Conservation (phyloP, 2,113 vertebrate species). For the Mirza zaza region DNA sequence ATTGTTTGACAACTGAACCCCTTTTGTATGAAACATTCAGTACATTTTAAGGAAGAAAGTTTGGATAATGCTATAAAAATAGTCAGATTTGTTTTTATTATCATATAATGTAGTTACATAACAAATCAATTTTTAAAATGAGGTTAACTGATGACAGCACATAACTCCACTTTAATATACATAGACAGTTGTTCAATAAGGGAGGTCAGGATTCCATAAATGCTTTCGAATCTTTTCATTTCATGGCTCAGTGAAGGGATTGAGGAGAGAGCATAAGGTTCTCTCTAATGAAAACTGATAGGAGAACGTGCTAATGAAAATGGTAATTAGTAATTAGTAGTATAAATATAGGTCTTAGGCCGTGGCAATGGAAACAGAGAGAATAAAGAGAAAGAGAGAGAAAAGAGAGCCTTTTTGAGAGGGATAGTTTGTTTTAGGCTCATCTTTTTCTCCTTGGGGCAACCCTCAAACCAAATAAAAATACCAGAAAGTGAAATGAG, state of each 20-base stretch:
- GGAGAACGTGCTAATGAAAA: neutral
- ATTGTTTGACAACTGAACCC: neutral
- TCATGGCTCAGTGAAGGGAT: neutral
- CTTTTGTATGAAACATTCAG: neutral
- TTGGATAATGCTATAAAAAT: neutral
- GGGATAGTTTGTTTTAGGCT: neutral
- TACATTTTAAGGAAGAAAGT: constrained; percentile 7
- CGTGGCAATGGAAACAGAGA: neutral
- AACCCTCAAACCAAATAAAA: neutral
- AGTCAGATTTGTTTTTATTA: neutral
- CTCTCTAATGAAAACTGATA: neutral
- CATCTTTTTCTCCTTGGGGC: neutral
- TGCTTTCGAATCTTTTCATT: neutral
- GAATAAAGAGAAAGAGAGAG: neutral
- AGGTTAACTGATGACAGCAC: neutral
- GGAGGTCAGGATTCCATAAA: neutral
- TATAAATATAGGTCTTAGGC: neutral
- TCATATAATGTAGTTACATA: neutral
- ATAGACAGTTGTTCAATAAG: neutral
- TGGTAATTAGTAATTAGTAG: neutral
- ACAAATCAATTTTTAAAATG: neutral
- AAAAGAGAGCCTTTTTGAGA: neutral
- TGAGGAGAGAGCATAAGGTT: neutral
- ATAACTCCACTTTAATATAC: neutral
- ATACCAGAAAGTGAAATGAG: neutral